These are phyloP conservation scores for Danaus melanippus DNA, from an alignment of 1,140 invertebrate species.

Conservation along the genomic window DNA sequence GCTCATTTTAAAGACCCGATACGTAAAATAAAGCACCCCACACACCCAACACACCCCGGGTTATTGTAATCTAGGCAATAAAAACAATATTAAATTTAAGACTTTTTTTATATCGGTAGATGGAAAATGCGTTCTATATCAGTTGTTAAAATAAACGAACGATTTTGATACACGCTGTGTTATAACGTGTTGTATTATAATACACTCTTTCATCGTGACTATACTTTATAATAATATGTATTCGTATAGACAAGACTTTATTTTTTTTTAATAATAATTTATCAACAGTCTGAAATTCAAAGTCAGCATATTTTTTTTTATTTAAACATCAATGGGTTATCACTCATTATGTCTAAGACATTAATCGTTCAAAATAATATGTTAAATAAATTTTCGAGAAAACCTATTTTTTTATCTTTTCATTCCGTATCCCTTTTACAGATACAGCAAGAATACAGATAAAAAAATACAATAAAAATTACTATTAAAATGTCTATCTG, in stretches of 20 bases:
- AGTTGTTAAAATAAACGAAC: conserved; percentile 61
- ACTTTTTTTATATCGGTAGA: conserved; percentile 53
- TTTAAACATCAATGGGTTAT: too few relatives aligned
- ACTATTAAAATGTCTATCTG: conserved; percentile 51
- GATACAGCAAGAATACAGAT: conserved; percentile 17
- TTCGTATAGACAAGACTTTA: too few relatives aligned
- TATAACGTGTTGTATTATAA: background rate
- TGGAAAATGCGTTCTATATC: conserved; percentile 61
- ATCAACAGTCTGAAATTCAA: too few relatives aligned
- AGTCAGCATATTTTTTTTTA: too few relatives aligned
- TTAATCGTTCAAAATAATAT: too few relatives aligned
- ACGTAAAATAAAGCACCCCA: conserved; percentile 26
- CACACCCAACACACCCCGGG: conserved; percentile 30
- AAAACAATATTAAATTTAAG: conserved; percentile 64
- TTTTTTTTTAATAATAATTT: too few relatives aligned
- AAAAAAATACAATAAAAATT: conserved; percentile 62
- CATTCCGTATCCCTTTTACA: background rate
- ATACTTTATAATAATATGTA: too few relatives aligned
- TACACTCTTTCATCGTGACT: too few relatives aligned
- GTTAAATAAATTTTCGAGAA: too few relatives aligned
- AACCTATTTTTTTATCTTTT: too few relatives aligned
- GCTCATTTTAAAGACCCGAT: conserved; percentile 17
- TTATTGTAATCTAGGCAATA: conserved; percentile 64
- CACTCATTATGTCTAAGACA: too few relatives aligned
- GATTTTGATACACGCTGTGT: conserved; percentile 27